These are phyloP conservation scores for Phataginus tricuspis DNA, from an alignment of 2,797 vertebrate species.

Conservation along the genomic window DNA sequence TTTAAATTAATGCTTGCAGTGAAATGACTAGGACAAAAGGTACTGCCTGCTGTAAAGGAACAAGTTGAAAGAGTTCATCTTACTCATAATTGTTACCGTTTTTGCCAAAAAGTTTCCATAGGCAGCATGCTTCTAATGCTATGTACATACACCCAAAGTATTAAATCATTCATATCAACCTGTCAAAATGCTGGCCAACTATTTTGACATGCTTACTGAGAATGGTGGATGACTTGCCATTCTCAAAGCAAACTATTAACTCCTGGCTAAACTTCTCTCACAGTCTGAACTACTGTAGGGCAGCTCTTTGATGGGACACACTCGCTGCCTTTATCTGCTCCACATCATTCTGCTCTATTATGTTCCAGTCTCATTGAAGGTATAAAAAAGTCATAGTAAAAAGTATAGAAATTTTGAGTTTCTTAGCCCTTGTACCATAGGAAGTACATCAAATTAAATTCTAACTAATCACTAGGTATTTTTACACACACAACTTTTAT, in stretches of 20 bases:
- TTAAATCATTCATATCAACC: conserved; percentile 56
- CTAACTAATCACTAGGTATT: conserved; percentile 38
- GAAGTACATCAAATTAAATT: conserved; percentile 58
- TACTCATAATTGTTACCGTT: background rate
- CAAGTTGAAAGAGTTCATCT: conserved; percentile 25
- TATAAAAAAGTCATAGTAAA: background rate
- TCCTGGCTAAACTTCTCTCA: conserved; percentile 21
- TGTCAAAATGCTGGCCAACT: conserved; percentile 45
- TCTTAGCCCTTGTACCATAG: conserved; percentile 29
- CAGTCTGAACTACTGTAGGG: background rate
- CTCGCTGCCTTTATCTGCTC: conserved; percentile 36
- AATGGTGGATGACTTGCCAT: conserved; percentile 22
- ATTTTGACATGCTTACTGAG: conserved; percentile 60
- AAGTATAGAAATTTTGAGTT: conserved; percentile 50
- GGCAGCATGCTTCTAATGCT: conserved; percentile 74
- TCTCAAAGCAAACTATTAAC: background rate
- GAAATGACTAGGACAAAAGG: background rate
- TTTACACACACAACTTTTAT: background rate
- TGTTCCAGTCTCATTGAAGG: background rate
- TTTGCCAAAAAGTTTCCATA: conserved; percentile 76
- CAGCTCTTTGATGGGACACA: background rate
- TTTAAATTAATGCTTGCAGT: background rate
- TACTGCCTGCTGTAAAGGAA: background rate
- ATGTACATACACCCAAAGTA: conserved; percentile 17
- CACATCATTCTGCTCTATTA: conserved; percentile 7